Base-by-base conservation (phyloP, 2,797 vertebrate species). In the Hirundo rustica region DNA sequence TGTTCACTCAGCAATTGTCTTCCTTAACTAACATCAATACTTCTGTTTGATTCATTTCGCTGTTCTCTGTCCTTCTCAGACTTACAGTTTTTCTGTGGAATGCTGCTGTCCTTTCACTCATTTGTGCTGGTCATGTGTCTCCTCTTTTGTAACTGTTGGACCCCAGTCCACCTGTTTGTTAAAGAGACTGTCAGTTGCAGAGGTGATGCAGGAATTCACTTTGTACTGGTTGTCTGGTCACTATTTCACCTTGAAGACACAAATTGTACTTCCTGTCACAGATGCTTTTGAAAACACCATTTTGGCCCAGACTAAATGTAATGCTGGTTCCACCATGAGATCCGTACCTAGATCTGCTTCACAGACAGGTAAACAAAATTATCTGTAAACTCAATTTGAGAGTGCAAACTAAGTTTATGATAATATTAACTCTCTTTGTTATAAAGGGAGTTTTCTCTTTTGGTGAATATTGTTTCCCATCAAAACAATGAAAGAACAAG, bases 311-410 rank as follows among this genome's bases (percentile, higher is more conserved):
- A 95, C 95, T 96, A 98, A 98, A 92, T 97, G 97, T 89, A 98
- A 97, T 89, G 97, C 97, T 38, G 96, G 96, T 94, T 97, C 95
- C 47, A 95, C 92, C 93, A 95, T 82, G 14, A 97, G 97, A 91
- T 94, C 98, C 2, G 98, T 99, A 34, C 98, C 98, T 92, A 98
- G 98, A 98, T 98, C 98, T 85, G 97, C 98, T 90, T 98, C 98
- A 89, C 97, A 97, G 92, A 97, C 97, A 97, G 98, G 97, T 98
- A 97, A 97, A 95, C 23, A 29, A 55, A 80, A 80, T 32, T 32
- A 26, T 68, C 74, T 88, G 30, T 58, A 50, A 53, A 75, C 44
- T 66, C 55, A 47, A 3, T 38, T 53, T 58, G 29, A 90, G 82
- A 68, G 25, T 55, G 48, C 47, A 57, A 77, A 40, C 29, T 50